Evolutionary conservation across 2,113 vertebrate species (phyloP).

Genomic region (Coptodon bakossiorum): DNA sequence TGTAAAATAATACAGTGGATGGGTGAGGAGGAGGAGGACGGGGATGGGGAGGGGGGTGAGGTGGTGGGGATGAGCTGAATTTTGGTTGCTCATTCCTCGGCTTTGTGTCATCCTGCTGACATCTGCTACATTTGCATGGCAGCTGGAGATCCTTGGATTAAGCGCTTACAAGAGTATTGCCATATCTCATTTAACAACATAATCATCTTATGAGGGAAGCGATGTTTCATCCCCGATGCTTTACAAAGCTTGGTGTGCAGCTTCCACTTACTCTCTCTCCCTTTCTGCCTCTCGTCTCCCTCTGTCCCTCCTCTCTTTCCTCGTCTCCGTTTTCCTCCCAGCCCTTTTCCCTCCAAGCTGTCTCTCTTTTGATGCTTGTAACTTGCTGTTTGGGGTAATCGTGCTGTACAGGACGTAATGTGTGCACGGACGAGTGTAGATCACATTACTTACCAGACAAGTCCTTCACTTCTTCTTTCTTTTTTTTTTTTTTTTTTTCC

Average conservation of each 20-base stretch:
- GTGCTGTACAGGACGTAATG: neutral
- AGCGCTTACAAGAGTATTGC: constrained; percentile 68
- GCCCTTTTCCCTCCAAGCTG: neutral
- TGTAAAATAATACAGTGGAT: constrained; percentile 16
- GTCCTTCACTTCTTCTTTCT: neutral
- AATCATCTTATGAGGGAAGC: constrained; percentile 65
- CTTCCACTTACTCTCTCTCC: constrained; percentile 7
- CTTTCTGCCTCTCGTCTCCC: neutral
- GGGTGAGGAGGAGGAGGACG: neutral
- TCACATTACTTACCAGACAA: constrained; percentile 16
- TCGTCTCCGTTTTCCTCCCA: neutral
- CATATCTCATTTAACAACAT: constrained; percentile 73
- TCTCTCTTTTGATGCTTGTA: neutral
- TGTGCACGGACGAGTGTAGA: neutral
- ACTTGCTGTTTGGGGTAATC: constrained; percentile 13
- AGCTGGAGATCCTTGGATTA: constrained; percentile 70
- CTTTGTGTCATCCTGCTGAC: constrained; percentile 66
- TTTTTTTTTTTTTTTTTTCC: neutral
- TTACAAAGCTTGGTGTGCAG: constrained; percentile 50
- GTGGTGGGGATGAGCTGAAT: constrained; percentile 10
- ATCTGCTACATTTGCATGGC: constrained; percentile 70
- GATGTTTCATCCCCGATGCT: constrained; percentile 59
- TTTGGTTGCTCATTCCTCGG: constrained; percentile 48
- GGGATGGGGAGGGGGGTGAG: neutral
- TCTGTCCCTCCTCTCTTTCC: neutral